Conservation (phyloP, 2,113 vertebrate genomes). For the Bubo scandiacus region DNA sequence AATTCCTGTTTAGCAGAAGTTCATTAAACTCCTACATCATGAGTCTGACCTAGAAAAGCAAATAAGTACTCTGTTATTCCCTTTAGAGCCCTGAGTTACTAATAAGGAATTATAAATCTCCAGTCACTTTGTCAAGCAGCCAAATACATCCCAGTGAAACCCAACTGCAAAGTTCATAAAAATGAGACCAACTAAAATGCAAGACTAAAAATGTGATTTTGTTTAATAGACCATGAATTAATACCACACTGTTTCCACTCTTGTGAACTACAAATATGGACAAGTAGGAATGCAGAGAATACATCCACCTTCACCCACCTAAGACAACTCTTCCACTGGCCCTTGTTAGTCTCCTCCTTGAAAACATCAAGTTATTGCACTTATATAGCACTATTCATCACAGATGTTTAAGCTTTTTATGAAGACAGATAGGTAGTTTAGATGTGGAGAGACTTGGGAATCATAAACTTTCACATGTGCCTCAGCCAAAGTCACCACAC, state of each 20-base stretch:
- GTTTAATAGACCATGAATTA: slow-evolving; percentile 55
- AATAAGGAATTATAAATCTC: slow-evolving; percentile 69
- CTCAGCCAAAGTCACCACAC: not conserved
- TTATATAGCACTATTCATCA: not conserved
- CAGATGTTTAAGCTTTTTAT: not conserved
- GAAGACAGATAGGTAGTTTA: not conserved
- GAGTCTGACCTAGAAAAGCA: slow-evolving; percentile 57
- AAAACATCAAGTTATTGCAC: not conserved
- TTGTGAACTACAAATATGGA: not conserved
- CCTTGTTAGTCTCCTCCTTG: not conserved
- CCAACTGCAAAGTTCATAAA: slow-evolving; percentile 55
- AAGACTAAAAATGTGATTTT: slow-evolving; percentile 38
- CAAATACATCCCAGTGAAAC: slow-evolving; percentile 55
- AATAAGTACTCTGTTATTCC: slow-evolving; percentile 55
- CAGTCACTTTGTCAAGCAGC: slow-evolving; percentile 59
- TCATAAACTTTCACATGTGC: not conserved
- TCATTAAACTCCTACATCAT: slow-evolving; percentile 66
- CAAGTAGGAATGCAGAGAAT: not conserved
- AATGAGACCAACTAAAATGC: slow-evolving; percentile 48
- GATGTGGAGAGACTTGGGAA: not conserved
- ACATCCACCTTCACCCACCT: not conserved
- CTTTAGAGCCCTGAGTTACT: slow-evolving; percentile 54
- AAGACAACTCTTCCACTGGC: not conserved
- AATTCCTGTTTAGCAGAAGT: slow-evolving; percentile 62
- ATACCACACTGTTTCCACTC: not conserved